Evolutionary conservation across 2,113 vertebrate genomes (phyloP), one percentile per base, ranked within the genome.

Genomic region (Muscicapa adusta): DNA sequence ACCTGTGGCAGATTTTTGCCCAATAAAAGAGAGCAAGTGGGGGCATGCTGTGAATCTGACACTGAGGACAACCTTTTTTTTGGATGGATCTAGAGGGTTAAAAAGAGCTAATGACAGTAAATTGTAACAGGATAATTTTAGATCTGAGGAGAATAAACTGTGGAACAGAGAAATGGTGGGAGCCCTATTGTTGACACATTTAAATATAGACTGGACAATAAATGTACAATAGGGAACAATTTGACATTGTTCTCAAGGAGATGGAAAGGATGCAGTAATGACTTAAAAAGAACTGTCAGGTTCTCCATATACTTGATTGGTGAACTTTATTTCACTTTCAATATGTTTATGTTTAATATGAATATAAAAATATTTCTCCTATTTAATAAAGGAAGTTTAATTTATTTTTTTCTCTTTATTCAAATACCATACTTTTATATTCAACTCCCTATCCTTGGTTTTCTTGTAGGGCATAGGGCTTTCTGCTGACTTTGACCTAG

Each of bases 121-220:
- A 94, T 76, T 66, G 40, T 85, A 76, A 31, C 45, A 62, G 66
- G 18, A 25, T 95, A 65, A 89, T 89, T 95, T 94, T 92, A 94
- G 74, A 76, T 45, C 70, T 61, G 62, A 91, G 34, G 38, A 77
- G 81, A 94, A 75, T 85, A 72, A 86, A 56, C 42, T 72, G 45
- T 87, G 45, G 53, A 70, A 65, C 54, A 91, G 58, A 79, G 50
- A 91, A 89, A 85, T 76, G 33, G 71, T 95, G 66, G 80, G 84
- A 93, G 54, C 66, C 48, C 66, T 87, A 1, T 83, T 91, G 91
- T 92, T 95, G 94, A 94, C 89, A 96, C 45, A 62, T 85, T 94
- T 96, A 95, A 94, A 95, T 94, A 88, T 76, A 97, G 93, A 88
- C 81, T 83, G 94, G 96, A 73, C 77, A 97, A 94, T 94, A 85